Conservation (phyloP, 2,888 invertebrate genomes). For the Chalcis sispes region DNA sequence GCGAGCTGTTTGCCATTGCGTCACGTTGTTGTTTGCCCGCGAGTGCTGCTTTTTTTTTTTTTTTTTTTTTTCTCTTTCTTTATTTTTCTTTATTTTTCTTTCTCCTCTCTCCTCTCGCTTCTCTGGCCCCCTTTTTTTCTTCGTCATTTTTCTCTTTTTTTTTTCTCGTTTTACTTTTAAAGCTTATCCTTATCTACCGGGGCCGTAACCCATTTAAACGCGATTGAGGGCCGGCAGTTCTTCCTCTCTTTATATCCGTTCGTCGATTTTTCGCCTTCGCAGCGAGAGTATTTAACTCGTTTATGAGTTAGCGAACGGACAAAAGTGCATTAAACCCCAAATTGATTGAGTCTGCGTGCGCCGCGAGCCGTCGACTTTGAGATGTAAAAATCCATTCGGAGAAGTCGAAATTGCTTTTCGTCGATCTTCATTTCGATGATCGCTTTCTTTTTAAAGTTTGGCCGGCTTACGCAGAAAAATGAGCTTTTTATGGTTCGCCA, state of each 20-base stretch:
- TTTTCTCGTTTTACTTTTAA: not conserved
- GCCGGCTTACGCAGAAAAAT: not conserved
- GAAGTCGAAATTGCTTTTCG: conserved; percentile 23
- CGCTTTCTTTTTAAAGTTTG: not conserved
- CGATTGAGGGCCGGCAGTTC: not conserved
- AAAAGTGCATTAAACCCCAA: conserved; percentile 7
- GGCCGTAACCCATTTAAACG: conserved; percentile 13
- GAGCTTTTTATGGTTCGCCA: not conserved
- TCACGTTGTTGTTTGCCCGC: conserved; percentile 34
- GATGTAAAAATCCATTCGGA: not conserved
- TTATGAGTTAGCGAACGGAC: not conserved
- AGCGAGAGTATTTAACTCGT: not conserved
- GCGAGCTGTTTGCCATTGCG: conserved; percentile 40
- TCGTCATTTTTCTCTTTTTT: not conserved
- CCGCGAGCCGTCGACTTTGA: not conserved
- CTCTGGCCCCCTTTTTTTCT: not conserved
- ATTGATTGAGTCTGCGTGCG: not conserved
- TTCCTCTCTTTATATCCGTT: not conserved
- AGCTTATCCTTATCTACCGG: not conserved
- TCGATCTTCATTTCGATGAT: not conserved
- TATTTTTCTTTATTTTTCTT: too few relatives aligned
- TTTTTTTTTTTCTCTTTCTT: too few relatives aligned
- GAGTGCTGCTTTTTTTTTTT: not conserved
- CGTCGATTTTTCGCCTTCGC: not conserved
- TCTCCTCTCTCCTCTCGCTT: not conserved